Evolutionary conservation across 2,888 invertebrate genomes (phyloP).

Genomic region (Caenorhabditis auriculariae): DNA sequence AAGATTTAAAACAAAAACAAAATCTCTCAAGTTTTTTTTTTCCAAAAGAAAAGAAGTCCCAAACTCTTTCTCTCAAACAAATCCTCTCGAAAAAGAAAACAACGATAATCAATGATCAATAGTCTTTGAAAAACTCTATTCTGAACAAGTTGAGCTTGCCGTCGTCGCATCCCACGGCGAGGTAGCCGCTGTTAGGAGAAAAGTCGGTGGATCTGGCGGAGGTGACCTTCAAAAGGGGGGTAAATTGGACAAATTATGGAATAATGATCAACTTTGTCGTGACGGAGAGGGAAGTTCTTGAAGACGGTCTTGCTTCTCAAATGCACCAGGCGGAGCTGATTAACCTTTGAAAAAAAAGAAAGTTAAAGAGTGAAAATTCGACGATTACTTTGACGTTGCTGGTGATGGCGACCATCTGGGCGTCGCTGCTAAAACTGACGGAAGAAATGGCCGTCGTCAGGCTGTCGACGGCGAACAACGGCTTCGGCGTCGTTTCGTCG

Average conservation of each 20-base stretch:
- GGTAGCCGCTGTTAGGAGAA: conserved; percentile 35
- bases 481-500: conserved; percentile 12
- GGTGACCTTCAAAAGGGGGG: conserved; percentile 8
- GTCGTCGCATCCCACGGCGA: conserved; percentile 32
- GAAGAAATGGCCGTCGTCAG: conserved; percentile 26
- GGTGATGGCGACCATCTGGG: conserved; percentile 27
- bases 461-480: conserved; percentile 23
- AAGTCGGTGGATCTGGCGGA: conserved; percentile 24
- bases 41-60: no score
- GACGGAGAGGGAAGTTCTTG: conserved; percentile 35
- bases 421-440: conserved; percentile 29
- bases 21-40: no score
- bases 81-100: neutral
- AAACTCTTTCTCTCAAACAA: no score
- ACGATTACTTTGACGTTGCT: conserved; percentile 24
- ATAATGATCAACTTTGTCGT: conserved; percentile 10
- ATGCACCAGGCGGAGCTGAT: conserved; percentile 34
- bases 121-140: conserved; percentile 29
- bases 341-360: conserved; percentile 7
- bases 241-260: neutral
- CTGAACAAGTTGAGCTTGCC: conserved; percentile 29
- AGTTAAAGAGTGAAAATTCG: neutral
- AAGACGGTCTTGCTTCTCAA: conserved; percentile 31
- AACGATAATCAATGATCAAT: conserved; percentile 8
- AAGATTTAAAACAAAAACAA: neutral